Percentiles rank a stretch among this genome's conserved stretches.
Conservation (phyloP, 2,797 vertebrate species). For the Euphonia xanthogaster region DNA sequence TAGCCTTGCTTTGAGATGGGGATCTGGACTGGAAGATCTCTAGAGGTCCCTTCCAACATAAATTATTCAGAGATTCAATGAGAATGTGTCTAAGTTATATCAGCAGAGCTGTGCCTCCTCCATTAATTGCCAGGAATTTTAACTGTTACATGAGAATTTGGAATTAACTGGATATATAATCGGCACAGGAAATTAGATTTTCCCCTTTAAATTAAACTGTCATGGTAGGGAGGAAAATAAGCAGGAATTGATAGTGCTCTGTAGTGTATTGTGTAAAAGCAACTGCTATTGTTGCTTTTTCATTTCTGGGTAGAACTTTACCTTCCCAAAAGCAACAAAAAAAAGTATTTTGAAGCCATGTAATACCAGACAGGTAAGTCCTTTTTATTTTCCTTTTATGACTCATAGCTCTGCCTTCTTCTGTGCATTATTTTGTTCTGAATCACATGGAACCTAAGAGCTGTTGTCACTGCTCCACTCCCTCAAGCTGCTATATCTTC, state of each 20-base stretch:
- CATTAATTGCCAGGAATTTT: slow-evolving; percentile 35
- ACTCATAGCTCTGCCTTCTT: not conserved
- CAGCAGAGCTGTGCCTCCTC: not conserved
- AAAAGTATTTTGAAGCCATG: not conserved
- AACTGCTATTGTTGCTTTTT: not conserved
- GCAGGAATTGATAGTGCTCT: not conserved
- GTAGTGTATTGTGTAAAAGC: not conserved
- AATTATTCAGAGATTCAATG: not conserved
- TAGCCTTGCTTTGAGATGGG: not conserved
- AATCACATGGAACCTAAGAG: not conserved
- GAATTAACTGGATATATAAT: slow-evolving; percentile 45
- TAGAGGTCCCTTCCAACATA: not conserved
- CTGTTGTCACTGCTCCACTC: not conserved
- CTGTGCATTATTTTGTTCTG: not conserved
- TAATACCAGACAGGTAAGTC: not conserved
- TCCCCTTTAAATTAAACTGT: slow-evolving; percentile 54
- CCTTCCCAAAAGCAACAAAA: not conserved
- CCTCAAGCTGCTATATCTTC: not conserved
- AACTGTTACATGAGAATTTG: slow-evolving; percentile 10
- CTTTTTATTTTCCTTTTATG: not conserved
- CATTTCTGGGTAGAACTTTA: not conserved
- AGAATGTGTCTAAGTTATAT: not conserved
- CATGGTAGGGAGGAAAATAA: slow-evolving; percentile 14
- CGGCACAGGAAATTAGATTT: slow-evolving; percentile 52
- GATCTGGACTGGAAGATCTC: not conserved